Percentiles rank a stretch among this genome's conserved stretches.
These are phyloP conservation scores for Zoanthus sansibaricus DNA, from an alignment of 92 coral and sea anemone genomes.

Conservation along the genomic window DNA sequence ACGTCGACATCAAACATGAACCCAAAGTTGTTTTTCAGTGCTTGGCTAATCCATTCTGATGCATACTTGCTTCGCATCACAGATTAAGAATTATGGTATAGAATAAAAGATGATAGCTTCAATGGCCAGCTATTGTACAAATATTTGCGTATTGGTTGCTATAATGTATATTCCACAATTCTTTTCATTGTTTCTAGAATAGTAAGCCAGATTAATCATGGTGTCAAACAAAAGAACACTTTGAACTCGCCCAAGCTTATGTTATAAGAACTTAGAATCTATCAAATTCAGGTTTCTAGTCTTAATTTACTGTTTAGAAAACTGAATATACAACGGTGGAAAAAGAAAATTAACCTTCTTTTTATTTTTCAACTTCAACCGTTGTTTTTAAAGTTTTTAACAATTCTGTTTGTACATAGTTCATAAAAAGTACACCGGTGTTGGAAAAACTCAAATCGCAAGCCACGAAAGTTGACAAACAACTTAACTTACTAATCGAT, in stretches of 20 bases:
- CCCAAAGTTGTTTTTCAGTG: neutral
- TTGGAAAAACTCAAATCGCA: too few relatives aligned
- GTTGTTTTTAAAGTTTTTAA: too few relatives aligned
- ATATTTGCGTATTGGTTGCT: constrained; percentile 8
- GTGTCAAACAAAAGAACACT: neutral
- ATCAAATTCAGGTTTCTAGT: too few relatives aligned
- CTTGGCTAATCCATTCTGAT: constrained; percentile 17
- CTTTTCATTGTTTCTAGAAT: constrained; percentile 10
- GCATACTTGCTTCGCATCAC: neutral
- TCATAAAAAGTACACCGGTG: too few relatives aligned
- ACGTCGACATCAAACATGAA: neutral
- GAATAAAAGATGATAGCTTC: neutral
- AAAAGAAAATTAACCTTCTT: too few relatives aligned
- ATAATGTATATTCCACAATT: constrained; percentile 17
- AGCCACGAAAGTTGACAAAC: too few relatives aligned
- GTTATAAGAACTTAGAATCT: too few relatives aligned
- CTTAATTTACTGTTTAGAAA: too few relatives aligned
- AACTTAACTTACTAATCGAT: neutral
- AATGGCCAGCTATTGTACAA: neutral
- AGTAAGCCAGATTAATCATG: constrained; percentile 24
- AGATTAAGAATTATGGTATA: constrained; percentile 7
- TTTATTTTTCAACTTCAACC: too few relatives aligned
- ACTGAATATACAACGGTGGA: too few relatives aligned
- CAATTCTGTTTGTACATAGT: too few relatives aligned
- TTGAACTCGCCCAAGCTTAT: too few relatives aligned